Evolutionary conservation across 2,797 vertebrate species (phyloP).

Genomic region (Pyrocephalus nanus): DNA sequence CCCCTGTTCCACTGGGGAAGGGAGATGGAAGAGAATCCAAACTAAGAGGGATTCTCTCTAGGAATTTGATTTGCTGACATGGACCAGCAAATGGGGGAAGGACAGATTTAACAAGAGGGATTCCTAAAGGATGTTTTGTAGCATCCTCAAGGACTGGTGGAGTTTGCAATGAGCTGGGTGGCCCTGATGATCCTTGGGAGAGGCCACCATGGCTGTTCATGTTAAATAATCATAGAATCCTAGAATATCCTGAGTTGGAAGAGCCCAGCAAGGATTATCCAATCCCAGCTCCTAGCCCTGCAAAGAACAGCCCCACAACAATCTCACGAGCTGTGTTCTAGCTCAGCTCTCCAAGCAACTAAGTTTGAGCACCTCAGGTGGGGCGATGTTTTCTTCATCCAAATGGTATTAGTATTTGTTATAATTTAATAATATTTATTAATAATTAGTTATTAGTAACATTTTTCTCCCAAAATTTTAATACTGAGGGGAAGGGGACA

Average conservation of each 20-base stretch:
- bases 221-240: neutral
- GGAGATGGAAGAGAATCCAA: slow-evolving; percentile 30
- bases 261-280: neutral
- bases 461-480: too few species aligned
- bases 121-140: neutral
- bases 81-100: neutral
- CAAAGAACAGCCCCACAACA: neutral
- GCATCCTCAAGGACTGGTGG: neutral
- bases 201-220: neutral
- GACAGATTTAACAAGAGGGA: neutral
- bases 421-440: neutral
- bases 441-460: neutral
- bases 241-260: neutral
- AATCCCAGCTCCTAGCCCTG: neutral
- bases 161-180: neutral
- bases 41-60: neutral
- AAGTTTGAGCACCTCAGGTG: neutral
- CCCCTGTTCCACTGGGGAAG: neutral
- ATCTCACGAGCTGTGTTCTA: neutral
- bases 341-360: neutral
- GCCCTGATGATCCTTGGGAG: neutral
- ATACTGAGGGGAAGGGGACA: too few species aligned
- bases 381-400: neutral
- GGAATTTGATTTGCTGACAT: neutral
- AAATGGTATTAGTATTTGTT: neutral